Evolutionary conservation across 2,113 vertebrate species (phyloP), one percentile per base, ranked within the genome.

Genomic region (Odobenus rosmarus): DNA sequence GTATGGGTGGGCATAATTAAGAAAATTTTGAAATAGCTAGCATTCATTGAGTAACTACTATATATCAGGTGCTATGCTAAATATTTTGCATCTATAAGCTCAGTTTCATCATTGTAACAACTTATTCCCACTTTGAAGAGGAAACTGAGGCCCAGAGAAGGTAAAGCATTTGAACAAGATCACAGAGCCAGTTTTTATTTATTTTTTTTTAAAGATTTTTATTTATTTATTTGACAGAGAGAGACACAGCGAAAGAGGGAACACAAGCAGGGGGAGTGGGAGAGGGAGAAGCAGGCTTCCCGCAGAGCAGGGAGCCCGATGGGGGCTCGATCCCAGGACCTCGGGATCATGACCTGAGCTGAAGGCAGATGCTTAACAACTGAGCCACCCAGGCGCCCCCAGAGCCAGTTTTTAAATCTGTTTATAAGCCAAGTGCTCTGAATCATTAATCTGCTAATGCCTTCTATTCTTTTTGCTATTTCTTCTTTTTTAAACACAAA

Each of bases 111-210:
- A 87, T 61, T 19, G n/a, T 84, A 90, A 83, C 39, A 94, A 90
- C 28, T 83, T 91, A 81, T 76, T 84, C 18, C 33, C 71, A 95
- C n/a, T 69, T 90, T 46, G 23, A 42, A 98, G 81, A 92, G 33
- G 18, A 92, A 95, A 95, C 74, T 71, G 57, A 77, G 33, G 55
- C 53, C n/a, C 74, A 93, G 5, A 55, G 4, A 84, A 91, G 42
- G 5, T 95, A 91, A 89, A 28, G 89, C 69, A 90, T 82, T 94
- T 94, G 83, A 86, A 96, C 7, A 86, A 95, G 31, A 28, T 92
- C 62, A 85, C 10, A 89, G 18, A 88, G 15, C 67, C 88, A 89
- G 33, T 76, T 96, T 97, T 31, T 93, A 49, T 42, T 42, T 42
- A 42, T 42, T 42, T 42, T 46, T 46, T 46, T 46, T 46, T 46